Evolutionary conservation across 2,888 invertebrate species (phyloP), one percentile per base, ranked within the genome.

Genomic region (Chrysotoxum bicinctum): DNA sequence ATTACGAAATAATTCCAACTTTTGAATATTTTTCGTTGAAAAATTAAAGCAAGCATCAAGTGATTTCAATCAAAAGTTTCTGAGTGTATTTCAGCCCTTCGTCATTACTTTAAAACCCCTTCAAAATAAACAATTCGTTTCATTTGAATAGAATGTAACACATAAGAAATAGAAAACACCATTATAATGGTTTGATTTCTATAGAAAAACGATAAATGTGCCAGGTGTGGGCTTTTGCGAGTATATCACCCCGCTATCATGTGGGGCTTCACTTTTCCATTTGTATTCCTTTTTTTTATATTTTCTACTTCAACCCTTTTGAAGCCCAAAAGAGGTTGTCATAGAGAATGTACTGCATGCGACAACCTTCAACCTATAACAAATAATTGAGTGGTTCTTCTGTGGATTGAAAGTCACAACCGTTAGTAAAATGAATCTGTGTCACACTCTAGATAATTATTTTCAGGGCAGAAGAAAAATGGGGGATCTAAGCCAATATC

Each of bases 401-500:
- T 40, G 40, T 45, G 30, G 45, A 64, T 64, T 64, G 30, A 64
- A 64, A 64, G 62, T 45, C 62, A 45, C 62, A 45, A 8, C 21
- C 14, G 16, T 43, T 3, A 16, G 16, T 45, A 35, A 40, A 32
- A 26, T 12, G 66, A 75, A 84, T 76, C 80, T 76, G 76, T 85
- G 84, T 85, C 84, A 45, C 45, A 64, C 40, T 64, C 45, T 45
- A 45, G 68, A 60, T 64, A n/a, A 45, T 64, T 54, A 48, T 48
- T 58, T 62, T 30, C 21, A 60, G 19, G n/a, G 37, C 48, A 43
- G 14, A 37, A 37, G 16, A 12, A 45, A 19, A 75, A 56, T 43
- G 60, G 26, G 54, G 56, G 21, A 62, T 60, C 7, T 85, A 73
- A 85, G 76, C 80, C 84, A 84, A 75, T 84, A 84, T 84, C 84